Evolutionary conservation across 2,888 invertebrate species (phyloP), one percentile per base, ranked within the genome.

Genomic region (Machimus atricapillus): DNA sequence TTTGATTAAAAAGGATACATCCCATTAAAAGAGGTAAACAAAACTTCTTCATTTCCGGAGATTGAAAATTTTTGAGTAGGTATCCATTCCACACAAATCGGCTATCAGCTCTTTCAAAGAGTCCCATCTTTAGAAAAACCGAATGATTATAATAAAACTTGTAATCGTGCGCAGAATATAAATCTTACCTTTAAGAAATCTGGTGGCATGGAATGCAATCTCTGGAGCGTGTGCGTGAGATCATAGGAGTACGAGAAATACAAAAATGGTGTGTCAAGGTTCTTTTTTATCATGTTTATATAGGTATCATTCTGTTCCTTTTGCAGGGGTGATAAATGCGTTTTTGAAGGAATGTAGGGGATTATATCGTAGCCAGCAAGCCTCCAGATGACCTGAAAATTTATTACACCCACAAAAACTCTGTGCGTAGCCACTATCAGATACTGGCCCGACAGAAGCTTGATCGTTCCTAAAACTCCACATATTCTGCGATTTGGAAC

Each of bases 231-330:
- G 92, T 98, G 98, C 34, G 98, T 97, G 86, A 99, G 93, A 93
- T 99, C 99, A 91, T 97, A 98, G 1, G 97, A 96, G 90, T 98
- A 97, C 19, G 98, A 98, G 93, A 97, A 99, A 93, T 98, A 99
- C 90, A 97, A 97, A 90, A 96, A 95, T 0, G 98, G 97, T 1
- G 97, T 96, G 58, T 95, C 95, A 86, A 99, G 93, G 0, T 97
- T 96, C 87, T 94, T 94, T 87, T 96, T 96, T 14, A 99, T 91
- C 97, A 99, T 97, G 7, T 95, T 94, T 90, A 98, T 93, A 91
- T 99, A 99, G 6, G 94, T 94, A 88, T 94, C 95, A 93, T 99
- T 98, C 91, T 97, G 96, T 89, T 96, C 94, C 89, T 95, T 95
- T 94, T 98, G 97, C 91, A 96, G 95, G 89, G 95, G 96, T 73